phyloP scores from a whole-genome alignment of 2,888 invertebrate species.

The Subacronicta megacephala region DNA sequence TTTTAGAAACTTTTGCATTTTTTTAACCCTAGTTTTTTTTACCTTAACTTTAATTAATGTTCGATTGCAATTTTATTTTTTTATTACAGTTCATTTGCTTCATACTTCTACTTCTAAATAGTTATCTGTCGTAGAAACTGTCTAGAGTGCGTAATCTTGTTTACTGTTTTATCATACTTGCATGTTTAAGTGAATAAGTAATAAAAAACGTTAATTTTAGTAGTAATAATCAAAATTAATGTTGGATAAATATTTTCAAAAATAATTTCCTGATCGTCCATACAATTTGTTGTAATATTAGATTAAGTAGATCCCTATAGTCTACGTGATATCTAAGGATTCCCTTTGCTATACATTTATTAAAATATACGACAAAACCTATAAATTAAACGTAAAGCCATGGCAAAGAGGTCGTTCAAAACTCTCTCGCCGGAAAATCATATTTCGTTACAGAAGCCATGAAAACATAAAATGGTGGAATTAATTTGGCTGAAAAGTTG shows the following conservation, averaged over 20 bases:
- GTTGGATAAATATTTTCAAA: no score
- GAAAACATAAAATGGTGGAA: constrained; percentile 79
- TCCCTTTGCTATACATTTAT: constrained; percentile 37
- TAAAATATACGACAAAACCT: constrained; percentile 42
- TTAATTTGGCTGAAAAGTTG: constrained; percentile 87
- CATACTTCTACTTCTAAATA: no score
- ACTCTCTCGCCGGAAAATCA: constrained; percentile 79
- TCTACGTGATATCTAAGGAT: constrained; percentile 30
- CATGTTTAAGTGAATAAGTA: no score
- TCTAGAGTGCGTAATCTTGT: no score
- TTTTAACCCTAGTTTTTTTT: neutral
- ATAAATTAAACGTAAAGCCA: constrained; percentile 75
- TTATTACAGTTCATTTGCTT: no score
- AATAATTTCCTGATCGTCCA: no score
- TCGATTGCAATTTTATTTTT: no score
- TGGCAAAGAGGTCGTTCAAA: constrained; percentile 73
- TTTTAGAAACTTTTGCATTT: neutral
- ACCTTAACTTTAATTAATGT: no score
- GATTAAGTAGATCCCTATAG: constrained; percentile 24
- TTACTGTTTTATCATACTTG: no score
- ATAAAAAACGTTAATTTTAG: no score
- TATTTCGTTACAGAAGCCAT: constrained; percentile 83
- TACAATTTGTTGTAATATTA: neutral
- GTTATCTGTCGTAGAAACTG: no score
- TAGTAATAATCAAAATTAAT: no score